These are phyloP conservation scores for Poecilia velifera DNA, from an alignment of 2,797 vertebrate species.

Conservation along the genomic window DNA sequence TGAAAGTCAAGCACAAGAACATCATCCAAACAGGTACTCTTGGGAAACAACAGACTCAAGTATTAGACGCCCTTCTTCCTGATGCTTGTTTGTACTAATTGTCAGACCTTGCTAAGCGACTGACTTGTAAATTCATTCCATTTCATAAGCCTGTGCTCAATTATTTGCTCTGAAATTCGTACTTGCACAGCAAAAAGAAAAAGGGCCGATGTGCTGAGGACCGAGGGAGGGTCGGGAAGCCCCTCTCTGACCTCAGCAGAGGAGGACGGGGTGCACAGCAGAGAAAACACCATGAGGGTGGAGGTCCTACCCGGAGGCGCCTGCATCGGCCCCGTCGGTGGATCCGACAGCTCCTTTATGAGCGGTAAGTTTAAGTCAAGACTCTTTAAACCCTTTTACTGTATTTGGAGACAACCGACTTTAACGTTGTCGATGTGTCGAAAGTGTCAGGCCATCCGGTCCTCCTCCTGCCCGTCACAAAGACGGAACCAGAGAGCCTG, in stretches of 20 bases:
- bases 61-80: neutral
- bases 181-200: slow-evolving; percentile 61
- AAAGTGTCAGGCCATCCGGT: slow-evolving; percentile 70
- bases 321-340: slow-evolving; percentile 53
- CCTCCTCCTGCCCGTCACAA: slow-evolving; percentile 67
- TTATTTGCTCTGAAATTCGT: neutral
- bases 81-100: neutral
- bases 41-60: neutral
- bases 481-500: slow-evolving; percentile 70
- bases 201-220: slow-evolving; percentile 42
- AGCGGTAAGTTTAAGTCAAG: slow-evolving; percentile 46
- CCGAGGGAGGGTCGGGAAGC: slow-evolving; percentile 33
- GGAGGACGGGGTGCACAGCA: slow-evolving; percentile 52
- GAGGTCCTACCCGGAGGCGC: slow-evolving; percentile 57
- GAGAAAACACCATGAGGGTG: slow-evolving; percentile 47
- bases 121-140: neutral
- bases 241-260: slow-evolving; percentile 58
- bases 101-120: neutral
- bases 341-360: slow-evolving; percentile 62
- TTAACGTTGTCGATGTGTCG: too few relatives aligned
- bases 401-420: neutral
- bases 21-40: slow-evolving; percentile 72
- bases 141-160: neutral
- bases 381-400: neutral
- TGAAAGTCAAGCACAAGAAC: slow-evolving; percentile 77